Conservation (phyloP, 1,140 invertebrate species). For the Glomeris maerens region DNA sequence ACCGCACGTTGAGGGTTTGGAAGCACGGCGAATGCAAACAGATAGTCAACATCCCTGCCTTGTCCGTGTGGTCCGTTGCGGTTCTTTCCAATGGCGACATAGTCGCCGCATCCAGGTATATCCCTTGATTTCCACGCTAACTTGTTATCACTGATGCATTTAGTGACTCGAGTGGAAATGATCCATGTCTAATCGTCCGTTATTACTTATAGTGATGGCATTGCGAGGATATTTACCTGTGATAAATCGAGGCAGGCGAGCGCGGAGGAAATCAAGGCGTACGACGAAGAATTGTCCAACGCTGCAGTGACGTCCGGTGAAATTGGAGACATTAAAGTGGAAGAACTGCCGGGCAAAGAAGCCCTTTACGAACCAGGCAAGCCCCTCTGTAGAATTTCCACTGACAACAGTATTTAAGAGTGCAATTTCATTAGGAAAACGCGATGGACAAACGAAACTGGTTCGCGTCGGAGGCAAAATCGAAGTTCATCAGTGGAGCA, state of each 20-base stretch:
- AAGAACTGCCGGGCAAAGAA: slow-evolving; percentile 64
- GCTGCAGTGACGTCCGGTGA: slow-evolving; percentile 41
- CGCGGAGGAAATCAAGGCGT: slow-evolving; percentile 42
- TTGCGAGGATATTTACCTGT: slow-evolving; percentile 67
- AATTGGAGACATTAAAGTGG: slow-evolving; percentile 67
- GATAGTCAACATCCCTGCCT: slow-evolving; percentile 61
- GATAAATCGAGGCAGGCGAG: slow-evolving; percentile 48
- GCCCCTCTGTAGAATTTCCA: slow-evolving; percentile 19
- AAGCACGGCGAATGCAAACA: slow-evolving; percentile 41
- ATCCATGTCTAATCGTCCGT: too few species aligned
- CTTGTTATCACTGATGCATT: neutral
- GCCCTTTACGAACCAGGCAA: slow-evolving; percentile 59
- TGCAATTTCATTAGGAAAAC: slow-evolving; percentile 20
- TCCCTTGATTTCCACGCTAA: slow-evolving; percentile 9
- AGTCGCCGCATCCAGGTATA: slow-evolving; percentile 60
- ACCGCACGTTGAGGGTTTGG: slow-evolving; percentile 76
- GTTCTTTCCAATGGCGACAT: slow-evolving; percentile 72
- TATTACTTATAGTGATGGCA: slow-evolving; percentile 77
- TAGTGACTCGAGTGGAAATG: neutral
- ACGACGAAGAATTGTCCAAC: slow-evolving; percentile 52
- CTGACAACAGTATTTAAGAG: neutral
- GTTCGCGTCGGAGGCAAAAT: slow-evolving; percentile 56
- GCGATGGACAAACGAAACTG: slow-evolving; percentile 73
- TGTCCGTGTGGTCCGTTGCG: slow-evolving; percentile 76
- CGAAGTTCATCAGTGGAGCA: slow-evolving; percentile 51